Conservation (phyloP, 2,888 invertebrate species). For the Halictus ligatus region DNA sequence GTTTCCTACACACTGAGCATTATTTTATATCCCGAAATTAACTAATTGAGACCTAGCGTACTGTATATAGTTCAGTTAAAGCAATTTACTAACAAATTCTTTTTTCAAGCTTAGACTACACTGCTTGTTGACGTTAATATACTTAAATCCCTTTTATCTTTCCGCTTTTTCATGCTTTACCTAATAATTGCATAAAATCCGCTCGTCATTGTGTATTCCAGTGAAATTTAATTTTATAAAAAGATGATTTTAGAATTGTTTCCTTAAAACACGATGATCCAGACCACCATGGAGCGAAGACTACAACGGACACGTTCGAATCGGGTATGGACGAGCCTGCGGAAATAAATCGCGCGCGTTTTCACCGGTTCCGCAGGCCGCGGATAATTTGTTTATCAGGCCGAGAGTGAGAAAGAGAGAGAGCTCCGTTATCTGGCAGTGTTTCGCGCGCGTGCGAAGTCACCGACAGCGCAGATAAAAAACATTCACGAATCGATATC, state of each 20-base stretch:
- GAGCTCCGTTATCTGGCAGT: slow-evolving; percentile 41
- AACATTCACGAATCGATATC: slow-evolving; percentile 46
- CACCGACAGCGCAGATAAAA: slow-evolving; percentile 41
- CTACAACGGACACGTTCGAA: too few species aligned
- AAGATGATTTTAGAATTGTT: background rate
- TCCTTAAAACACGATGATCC: background rate
- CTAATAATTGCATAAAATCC: too few species aligned
- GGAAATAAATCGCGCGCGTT: slow-evolving; percentile 8
- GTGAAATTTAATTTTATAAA: background rate
- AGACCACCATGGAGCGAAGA: background rate
- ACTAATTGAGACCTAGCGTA: background rate
- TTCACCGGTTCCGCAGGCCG: slow-evolving; percentile 9
- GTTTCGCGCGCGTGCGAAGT: slow-evolving; percentile 34
- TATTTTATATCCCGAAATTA: background rate
- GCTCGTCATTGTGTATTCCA: background rate
- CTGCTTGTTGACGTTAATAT: too few species aligned
- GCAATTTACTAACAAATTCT: background rate
- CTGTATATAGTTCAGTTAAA: background rate
- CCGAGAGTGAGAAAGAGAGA: background rate
- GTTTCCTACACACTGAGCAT: background rate
- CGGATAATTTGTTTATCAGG: slow-evolving; percentile 30
- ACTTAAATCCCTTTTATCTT: too few species aligned
- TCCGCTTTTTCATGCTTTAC: too few species aligned
- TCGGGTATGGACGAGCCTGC: too few species aligned
- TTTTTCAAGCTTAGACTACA: too few species aligned